phyloP scores from a whole-genome alignment of 2,888 invertebrate genomes.

The Tipula helvola region DNA sequence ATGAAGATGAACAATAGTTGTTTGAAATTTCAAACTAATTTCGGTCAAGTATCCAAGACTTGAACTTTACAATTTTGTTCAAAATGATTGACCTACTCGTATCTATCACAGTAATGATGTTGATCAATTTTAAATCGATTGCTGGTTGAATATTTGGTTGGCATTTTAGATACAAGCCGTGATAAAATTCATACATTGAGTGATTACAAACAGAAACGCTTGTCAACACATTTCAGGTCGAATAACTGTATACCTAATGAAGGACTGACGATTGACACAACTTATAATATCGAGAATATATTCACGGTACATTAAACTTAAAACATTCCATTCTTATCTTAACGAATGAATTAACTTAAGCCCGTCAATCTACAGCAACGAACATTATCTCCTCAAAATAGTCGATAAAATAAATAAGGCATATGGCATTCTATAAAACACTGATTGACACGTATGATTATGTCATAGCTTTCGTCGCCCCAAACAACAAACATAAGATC shows the following conservation, averaged over 20 bases:
- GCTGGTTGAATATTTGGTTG: neutral
- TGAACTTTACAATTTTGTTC: too few relatives aligned
- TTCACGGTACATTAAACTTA: neutral
- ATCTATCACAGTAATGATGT: too few relatives aligned
- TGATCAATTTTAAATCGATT: too few relatives aligned
- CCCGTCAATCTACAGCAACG: neutral
- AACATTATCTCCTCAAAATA: neutral
- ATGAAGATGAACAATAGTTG: too few relatives aligned
- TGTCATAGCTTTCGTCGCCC: neutral
- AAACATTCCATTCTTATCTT: neutral
- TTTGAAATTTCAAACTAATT: too few relatives aligned
- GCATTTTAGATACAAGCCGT: neutral
- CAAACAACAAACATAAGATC: neutral
- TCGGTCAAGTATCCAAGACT: too few relatives aligned
- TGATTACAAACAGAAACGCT: neutral
- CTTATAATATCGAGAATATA: neutral
- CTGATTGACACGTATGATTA: neutral
- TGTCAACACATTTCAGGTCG: neutral
- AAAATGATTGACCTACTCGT: too few relatives aligned
- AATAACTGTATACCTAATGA: neutral
- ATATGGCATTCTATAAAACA: neutral
- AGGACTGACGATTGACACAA: neutral
- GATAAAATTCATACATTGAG: neutral
- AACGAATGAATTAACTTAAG: neutral
- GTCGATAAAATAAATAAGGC: neutral